Percentiles rank a stretch among this genome's conserved stretches.
These are phyloP conservation scores for Heliocidaris erythrogramma DNA, from an alignment of 35 echinoderm and acorn worm genomes.

Conservation along the genomic window DNA sequence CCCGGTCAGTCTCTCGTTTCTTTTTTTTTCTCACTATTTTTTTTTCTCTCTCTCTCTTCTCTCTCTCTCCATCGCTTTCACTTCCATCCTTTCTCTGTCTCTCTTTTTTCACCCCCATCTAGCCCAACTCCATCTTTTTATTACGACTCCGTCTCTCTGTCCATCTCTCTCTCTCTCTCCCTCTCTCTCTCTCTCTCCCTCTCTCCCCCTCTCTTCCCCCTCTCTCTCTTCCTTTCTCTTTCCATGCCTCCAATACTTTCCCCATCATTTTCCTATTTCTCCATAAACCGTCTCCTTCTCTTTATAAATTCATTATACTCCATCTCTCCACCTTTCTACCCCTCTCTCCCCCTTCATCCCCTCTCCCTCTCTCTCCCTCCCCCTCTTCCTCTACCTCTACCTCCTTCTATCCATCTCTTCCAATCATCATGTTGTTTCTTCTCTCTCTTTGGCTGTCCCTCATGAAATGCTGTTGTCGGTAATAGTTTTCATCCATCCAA, in stretches of 20 bases:
- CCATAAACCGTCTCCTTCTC: neutral
- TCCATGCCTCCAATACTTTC: too few relatives aligned
- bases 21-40: neutral
- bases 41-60: neutral
- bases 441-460: neutral
- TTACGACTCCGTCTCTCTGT: neutral
- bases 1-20: neutral
- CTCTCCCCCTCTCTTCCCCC: too few relatives aligned
- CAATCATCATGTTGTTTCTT: too few relatives aligned
- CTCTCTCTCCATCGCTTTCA: neutral
- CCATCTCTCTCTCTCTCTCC: neutral
- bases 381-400: too few relatives aligned
- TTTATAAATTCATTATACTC: neutral
- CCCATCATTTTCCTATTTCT: neutral
- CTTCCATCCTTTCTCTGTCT: neutral
- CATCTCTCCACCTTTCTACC: neutral
- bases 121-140: neutral
- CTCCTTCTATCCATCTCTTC: too few relatives aligned
- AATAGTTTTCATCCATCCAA: slow-evolving; percentile 39
- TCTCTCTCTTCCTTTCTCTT: neutral
- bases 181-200: neutral
- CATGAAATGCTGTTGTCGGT: neutral
- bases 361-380: too few relatives aligned
- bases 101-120: neutral
- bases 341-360: neutral